These are phyloP conservation scores for Trichopria drosophilae DNA, from an alignment of 2,888 invertebrate genomes.

Conservation along the genomic window DNA sequence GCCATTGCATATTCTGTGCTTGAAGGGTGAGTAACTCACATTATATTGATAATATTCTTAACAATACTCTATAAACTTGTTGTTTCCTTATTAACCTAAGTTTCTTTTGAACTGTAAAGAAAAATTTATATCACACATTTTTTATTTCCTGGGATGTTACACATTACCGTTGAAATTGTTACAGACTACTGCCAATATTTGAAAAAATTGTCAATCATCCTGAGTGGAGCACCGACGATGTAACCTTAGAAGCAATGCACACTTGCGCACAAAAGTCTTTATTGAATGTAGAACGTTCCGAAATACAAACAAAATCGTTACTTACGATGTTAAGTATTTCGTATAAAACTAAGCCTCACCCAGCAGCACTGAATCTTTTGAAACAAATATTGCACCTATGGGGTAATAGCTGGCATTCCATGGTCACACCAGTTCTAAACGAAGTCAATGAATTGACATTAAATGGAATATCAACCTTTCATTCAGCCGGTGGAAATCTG, in stretches of 20 bases:
- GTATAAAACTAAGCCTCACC: constrained; percentile 59
- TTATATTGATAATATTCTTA: too few relatives aligned
- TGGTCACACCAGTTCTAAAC: constrained; percentile 44
- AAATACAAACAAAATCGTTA: constrained; percentile 44
- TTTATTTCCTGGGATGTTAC: too few relatives aligned
- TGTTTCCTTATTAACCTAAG: too few relatives aligned
- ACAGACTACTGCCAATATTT: too few relatives aligned
- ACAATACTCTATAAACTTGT: too few relatives aligned
- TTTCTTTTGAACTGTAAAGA: too few relatives aligned
- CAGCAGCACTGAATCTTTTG: constrained; percentile 51
- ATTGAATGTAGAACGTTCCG: constrained; percentile 50
- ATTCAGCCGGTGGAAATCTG: constrained; percentile 56
- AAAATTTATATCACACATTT: too few relatives aligned
- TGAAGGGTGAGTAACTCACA: too few relatives aligned
- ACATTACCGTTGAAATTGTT: too few relatives aligned
- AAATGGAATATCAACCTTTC: constrained; percentile 48
- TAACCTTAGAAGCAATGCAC: constrained; percentile 67
- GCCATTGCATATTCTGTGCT: constrained; percentile 56
- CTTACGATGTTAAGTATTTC: constrained; percentile 46
- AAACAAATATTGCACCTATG: constrained; percentile 59
- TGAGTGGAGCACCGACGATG: constrained; percentile 67
- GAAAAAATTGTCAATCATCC: constrained; percentile 61
- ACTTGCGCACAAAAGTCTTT: constrained; percentile 48
- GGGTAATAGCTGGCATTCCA: constrained; percentile 55
- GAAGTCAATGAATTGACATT: constrained; percentile 49